Conservation (phyloP, 2,113 vertebrate genomes). For the Aramus guarauna region DNA sequence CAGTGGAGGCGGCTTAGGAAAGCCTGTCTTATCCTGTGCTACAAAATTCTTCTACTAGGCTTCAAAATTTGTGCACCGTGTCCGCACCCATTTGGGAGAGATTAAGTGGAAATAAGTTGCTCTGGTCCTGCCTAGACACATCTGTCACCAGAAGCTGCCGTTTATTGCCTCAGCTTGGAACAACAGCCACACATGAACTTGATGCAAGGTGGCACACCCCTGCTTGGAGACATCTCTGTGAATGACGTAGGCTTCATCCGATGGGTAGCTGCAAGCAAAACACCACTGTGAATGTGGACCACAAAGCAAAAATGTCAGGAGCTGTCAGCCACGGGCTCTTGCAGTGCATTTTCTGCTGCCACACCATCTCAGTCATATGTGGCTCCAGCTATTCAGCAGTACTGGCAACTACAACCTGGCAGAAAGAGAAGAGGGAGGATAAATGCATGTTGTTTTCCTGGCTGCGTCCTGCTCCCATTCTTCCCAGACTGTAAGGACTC, state of each 20-base stretch:
- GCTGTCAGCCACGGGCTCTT: accelerated
- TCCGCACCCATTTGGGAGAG: neutral
- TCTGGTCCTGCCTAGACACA: neutral
- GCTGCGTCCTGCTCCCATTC: neutral
- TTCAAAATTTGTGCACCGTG: neutral
- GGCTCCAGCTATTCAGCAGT: neutral
- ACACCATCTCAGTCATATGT: neutral
- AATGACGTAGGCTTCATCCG: neutral
- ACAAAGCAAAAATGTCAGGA: neutral
- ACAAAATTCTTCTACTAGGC: neutral
- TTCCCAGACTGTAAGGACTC: neutral
- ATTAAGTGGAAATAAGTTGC: neutral
- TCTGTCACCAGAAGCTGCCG: neutral
- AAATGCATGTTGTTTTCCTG: neutral
- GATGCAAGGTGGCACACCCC: neutral
- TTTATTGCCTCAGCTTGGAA: neutral
- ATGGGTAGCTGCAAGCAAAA: neutral
- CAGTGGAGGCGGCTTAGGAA: neutral
- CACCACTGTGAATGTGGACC: neutral
- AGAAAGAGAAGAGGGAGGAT: neutral
- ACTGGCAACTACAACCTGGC: neutral
- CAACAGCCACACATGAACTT: accelerated
- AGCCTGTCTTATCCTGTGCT: neutral
- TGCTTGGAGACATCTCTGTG: neutral
- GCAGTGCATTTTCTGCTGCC: neutral